Percentiles rank a stretch among this genome's conserved stretches.
Evolutionary conservation across 92 coral and sea anemone species (phyloP).

Genomic region (Isaurus tuberculatus): DNA sequence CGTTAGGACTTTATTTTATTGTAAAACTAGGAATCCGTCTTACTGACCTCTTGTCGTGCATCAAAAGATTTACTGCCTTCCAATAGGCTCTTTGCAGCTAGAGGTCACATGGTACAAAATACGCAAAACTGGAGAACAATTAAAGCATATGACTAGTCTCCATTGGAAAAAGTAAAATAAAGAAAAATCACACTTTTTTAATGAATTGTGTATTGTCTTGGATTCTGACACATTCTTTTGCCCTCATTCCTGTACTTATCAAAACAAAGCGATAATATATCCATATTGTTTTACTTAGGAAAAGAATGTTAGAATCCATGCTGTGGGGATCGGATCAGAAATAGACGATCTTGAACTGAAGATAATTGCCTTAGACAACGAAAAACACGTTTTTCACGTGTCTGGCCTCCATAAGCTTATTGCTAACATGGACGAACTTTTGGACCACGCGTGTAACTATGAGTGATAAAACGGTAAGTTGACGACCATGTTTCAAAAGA

Average conservation of each 20-base stretch:
- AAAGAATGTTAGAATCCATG: conserved; percentile 15
- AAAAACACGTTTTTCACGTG: not conserved
- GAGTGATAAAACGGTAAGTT: not conserved
- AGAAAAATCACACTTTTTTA: too few species aligned
- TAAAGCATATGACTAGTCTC: too few species aligned
- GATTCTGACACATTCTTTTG: too few species aligned
- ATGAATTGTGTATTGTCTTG: too few species aligned
- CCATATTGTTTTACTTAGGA: not conserved
- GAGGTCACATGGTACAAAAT: too few species aligned
- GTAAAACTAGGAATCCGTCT: too few species aligned
- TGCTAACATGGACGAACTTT: conserved; percentile 37
- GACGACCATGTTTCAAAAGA: not conserved
- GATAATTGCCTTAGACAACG: not conserved
- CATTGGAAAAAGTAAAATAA: too few species aligned
- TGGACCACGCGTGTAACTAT: not conserved
- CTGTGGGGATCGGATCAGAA: conserved; percentile 8
- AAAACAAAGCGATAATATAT: not conserved
- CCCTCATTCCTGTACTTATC: not conserved
- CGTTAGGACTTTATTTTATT: too few species aligned
- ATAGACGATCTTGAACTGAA: conserved; percentile 1
- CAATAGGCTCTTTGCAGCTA: too few species aligned
- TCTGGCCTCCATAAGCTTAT: conserved; percentile 5
- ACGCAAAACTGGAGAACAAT: too few species aligned
- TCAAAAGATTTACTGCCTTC: too few species aligned
- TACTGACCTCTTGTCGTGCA: too few species aligned